A percentile compares a stretch with the other conserved stretches of the same genome.
Evolutionary conservation across 2,888 invertebrate genomes (phyloP).

Genomic region (Hylaea fasciaria): DNA sequence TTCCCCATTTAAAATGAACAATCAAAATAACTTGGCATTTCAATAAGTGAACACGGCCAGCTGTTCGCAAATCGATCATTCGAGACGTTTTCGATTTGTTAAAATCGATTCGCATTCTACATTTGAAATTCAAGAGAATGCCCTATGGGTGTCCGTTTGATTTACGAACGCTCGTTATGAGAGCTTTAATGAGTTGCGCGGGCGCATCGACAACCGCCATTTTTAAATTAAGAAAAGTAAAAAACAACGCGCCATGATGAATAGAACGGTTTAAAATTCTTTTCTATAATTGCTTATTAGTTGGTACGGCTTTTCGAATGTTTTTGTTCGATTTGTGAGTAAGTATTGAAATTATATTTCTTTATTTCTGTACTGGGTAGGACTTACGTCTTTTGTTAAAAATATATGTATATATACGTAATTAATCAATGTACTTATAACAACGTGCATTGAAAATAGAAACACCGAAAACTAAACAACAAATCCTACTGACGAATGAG

Average conservation of each 20-base stretch:
- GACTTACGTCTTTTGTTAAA: not conserved
- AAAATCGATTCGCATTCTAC: conserved; percentile 50
- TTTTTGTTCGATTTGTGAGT: conserved; percentile 31
- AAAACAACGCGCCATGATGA: conserved; percentile 61
- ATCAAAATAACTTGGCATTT: conserved; percentile 29
- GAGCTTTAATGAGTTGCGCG: conserved; percentile 76
- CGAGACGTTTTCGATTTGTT: conserved; percentile 54
- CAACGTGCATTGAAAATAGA: no score
- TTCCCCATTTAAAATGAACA: conserved; percentile 25
- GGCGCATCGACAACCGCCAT: conserved; percentile 65
- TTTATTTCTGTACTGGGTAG: no score
- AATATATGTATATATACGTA: no score
- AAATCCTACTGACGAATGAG: no score
- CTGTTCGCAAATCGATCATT: conserved; percentile 67
- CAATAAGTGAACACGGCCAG: conserved; percentile 25
- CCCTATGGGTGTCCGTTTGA: conserved; percentile 76
- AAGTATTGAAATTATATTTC: conserved; percentile 6
- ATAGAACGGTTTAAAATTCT: conserved; percentile 48
- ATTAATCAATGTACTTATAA: not conserved
- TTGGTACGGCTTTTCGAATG: conserved; percentile 46
- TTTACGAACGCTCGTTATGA: conserved; percentile 78
- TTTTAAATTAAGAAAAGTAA: conserved; percentile 64
- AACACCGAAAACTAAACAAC: no score
- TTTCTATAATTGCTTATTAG: conserved; percentile 47
- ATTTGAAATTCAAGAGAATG: conserved; percentile 69